These are phyloP conservation scores for Alethe castanea DNA, from an alignment of 2,113 vertebrate genomes.

Conservation along the genomic window DNA sequence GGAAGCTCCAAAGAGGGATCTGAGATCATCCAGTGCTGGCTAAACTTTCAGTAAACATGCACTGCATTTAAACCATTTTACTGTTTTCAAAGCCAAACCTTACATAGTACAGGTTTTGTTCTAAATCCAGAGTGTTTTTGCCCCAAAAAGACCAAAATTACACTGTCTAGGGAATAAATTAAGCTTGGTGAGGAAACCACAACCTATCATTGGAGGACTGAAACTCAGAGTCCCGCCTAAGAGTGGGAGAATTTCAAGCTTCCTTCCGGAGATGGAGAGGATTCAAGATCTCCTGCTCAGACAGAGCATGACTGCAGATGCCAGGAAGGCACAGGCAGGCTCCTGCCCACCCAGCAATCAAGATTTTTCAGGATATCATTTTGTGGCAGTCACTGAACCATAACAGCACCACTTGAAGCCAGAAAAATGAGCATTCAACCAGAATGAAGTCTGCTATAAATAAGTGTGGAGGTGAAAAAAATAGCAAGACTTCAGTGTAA, in stretches of 20 bases:
- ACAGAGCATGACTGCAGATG: not conserved
- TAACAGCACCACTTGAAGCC: not conserved
- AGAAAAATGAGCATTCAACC: not conserved
- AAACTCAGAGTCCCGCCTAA: not conserved
- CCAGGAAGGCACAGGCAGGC: not conserved
- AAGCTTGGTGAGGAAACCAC: not conserved
- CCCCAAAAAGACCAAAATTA: constrained; percentile 32
- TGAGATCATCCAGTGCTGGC: not conserved
- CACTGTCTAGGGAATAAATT: not conserved
- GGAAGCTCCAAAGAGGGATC: not conserved
- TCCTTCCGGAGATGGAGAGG: not conserved
- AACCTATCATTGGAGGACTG: not conserved
- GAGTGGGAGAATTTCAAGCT: not conserved
- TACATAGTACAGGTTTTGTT: not conserved
- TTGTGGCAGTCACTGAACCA: not conserved
- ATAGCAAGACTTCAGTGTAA: not conserved
- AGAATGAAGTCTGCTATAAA: not conserved
- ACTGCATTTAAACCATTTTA: not conserved
- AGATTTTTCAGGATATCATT: not conserved
- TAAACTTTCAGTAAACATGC: not conserved
- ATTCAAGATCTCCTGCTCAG: not conserved
- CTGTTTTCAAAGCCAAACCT: not conserved
- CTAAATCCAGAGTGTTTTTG: not conserved
- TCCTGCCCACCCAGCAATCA: not conserved
- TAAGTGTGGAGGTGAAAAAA: not conserved